Evolutionary conservation across 2,888 invertebrate species (phyloP), one percentile per base, ranked within the genome.

Genomic region (Pollenia labialis): DNA sequence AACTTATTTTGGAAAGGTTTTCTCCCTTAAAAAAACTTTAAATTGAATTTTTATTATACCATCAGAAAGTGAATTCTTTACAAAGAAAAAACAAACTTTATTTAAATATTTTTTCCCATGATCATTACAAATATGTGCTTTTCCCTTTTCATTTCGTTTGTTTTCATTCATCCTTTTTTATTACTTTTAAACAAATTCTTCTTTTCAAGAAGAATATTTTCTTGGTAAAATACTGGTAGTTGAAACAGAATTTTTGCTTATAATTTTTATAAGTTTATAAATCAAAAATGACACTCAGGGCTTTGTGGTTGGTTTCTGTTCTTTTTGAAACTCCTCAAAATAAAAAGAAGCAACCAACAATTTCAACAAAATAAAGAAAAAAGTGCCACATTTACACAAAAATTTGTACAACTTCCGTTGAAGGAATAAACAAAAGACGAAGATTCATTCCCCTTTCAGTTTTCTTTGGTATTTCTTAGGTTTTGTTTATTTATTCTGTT

Each of bases 361-460:
- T 60, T 32, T 32, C 32, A 32, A 32, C 32, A 32, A 32, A 77
- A 68, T 50, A 69, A 68, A 50, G 23, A 54, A 54, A 69, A 81
- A 66, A 81, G 56, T 81, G 64, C 66, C 77, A 77, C 64, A 86
- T 69, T 80, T 79, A 83, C 60, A 80, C 75, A 86, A 83, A 76
- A 83, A 86, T 86, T 64, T 80, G n/a, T 75, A 79, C 86, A 86
- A 86, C 86, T 86, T 86, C 86, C 83, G 79, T 83, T 83, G 69
- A 69, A 71, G 64, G 81, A 72, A 74, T 56, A 56, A 74, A 74
- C 74, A 72, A 71, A 69, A 74, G 54, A 32, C 32, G 0, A 40
- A 10, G 62, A 79, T 62, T 76, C 76, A 79, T 62, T 76, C 76
- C 64, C 72, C 71, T 32, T 11, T n/a, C 52, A 82, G 54, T 69